phyloP scores from a whole-genome alignment of 2,888 invertebrate genomes.

The Philonicus albiceps region DNA sequence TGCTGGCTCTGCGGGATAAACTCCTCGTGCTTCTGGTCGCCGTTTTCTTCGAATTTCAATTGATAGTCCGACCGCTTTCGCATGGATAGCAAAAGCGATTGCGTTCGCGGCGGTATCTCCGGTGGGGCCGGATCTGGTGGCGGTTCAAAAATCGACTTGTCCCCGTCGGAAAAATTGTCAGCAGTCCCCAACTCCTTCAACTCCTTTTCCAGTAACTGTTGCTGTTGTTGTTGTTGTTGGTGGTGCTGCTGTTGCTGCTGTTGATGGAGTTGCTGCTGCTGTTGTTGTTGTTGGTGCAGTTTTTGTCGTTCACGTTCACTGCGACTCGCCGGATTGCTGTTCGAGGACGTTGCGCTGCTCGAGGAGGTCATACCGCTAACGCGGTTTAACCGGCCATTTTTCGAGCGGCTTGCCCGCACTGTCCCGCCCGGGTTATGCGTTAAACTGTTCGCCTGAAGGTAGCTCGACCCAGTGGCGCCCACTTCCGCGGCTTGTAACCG shows the following conservation, averaged over 20 bases:
- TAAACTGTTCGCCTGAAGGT: constrained; percentile 27
- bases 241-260: constrained; percentile 14
- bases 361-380: constrained; percentile 68
- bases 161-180: constrained; percentile 54
- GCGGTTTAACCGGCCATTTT: constrained; percentile 59
- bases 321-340: constrained; percentile 54
- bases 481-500: constrained; percentile 52
- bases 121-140: constrained; percentile 88
- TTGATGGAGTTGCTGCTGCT: constrained; percentile 50
- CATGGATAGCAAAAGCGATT: constrained; percentile 72
- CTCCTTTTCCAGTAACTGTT: constrained; percentile 47
- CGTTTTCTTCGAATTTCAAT: constrained; percentile 62
- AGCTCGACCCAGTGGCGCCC: neutral
- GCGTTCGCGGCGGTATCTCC: constrained; percentile 85
- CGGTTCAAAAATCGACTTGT: constrained; percentile 71
- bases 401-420: constrained; percentile 59
- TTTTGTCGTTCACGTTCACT: constrained; percentile 55
- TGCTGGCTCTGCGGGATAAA: constrained; percentile 62
- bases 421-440: constrained; percentile 52
- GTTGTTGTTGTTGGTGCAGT: constrained; percentile 54
- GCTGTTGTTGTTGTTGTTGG: constrained; percentile 52
- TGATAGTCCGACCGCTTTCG: constrained; percentile 63
- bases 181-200: constrained; percentile 23
- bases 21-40: constrained; percentile 63
- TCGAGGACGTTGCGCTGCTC: constrained; percentile 66